These are phyloP conservation scores for Trachymyrmex septentrionalis DNA, from an alignment of 1,140 invertebrate species.

Conservation along the genomic window DNA sequence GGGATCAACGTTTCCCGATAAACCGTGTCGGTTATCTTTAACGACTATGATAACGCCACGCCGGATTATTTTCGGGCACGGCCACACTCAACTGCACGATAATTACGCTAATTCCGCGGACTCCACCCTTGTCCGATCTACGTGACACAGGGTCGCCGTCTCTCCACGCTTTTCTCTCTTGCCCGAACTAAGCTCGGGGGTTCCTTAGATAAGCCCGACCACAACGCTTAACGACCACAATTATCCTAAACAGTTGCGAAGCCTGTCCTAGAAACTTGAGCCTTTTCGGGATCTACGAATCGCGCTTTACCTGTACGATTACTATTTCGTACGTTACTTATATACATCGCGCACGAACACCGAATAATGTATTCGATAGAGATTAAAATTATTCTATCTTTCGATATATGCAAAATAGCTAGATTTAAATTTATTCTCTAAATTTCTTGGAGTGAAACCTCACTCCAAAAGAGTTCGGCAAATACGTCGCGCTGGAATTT, in stretches of 20 bases:
- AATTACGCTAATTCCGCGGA: conserved; percentile 75
- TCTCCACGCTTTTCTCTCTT: conserved; percentile 10
- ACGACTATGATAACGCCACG: conserved; percentile 40
- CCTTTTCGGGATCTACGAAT: conserved; percentile 58
- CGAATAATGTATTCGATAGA: conserved; percentile 13
- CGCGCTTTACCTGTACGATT: neutral
- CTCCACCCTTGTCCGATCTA: conserved; percentile 53
- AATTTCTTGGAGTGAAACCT: too few relatives aligned
- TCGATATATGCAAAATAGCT: neutral
- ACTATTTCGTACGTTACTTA: neutral
- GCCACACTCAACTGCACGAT: conserved; percentile 51
- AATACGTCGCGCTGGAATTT: too few relatives aligned
- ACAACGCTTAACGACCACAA: conserved; percentile 69
- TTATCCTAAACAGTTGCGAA: conserved; percentile 74
- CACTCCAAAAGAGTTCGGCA: too few relatives aligned
- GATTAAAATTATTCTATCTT: conserved; percentile 16
- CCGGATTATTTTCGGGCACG: conserved; percentile 45
- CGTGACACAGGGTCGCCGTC: conserved; percentile 47
- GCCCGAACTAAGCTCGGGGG: conserved; percentile 49
- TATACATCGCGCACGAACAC: neutral
- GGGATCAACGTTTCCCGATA: conserved; percentile 68
- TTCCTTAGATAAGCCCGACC: conserved; percentile 72
- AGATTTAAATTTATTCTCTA: neutral
- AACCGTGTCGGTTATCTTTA: conserved; percentile 66
- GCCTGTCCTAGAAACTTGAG: conserved; percentile 36